Percentiles rank a stretch among this genome's conserved stretches.
Evolutionary conservation across 1,140 invertebrate species (phyloP).

Genomic region (Hesperophylax magnus): DNA sequence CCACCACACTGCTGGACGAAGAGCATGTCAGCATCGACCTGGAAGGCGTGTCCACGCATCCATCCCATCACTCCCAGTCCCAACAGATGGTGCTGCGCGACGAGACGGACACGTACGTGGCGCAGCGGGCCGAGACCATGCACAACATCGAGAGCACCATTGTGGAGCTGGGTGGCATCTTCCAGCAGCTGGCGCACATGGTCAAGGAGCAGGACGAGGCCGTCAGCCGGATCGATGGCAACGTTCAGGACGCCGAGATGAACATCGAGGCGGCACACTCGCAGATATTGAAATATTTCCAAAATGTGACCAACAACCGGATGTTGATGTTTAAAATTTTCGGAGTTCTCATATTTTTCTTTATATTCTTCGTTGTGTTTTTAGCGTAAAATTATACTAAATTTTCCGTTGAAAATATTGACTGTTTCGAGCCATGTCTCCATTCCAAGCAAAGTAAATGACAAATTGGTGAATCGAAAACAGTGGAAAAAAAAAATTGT

Average conservation of each 20-base stretch:
- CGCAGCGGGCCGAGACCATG: slow-evolving; percentile 96
- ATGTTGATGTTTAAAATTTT: slow-evolving; percentile 99
- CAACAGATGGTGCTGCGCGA: slow-evolving; percentile 84
- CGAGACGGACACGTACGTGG: slow-evolving; percentile 90
- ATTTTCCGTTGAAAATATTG: slow-evolving; percentile 32
- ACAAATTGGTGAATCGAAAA: too few relatives aligned
- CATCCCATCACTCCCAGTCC: slow-evolving; percentile 67
- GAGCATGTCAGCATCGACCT: slow-evolving; percentile 85
- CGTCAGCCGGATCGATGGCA: slow-evolving; percentile 97
- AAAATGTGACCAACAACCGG: slow-evolving; percentile 96
- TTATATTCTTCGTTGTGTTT: slow-evolving; percentile 99
- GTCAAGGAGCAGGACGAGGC: slow-evolving; percentile 99
- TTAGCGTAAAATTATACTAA: slow-evolving; percentile 74
- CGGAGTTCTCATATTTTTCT: slow-evolving; percentile 98
- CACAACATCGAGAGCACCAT: slow-evolving; percentile 99
- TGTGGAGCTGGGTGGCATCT: slow-evolving; percentile 98
- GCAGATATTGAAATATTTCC: slow-evolving; percentile 98
- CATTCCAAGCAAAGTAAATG: neutral
- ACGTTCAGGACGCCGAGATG: slow-evolving; percentile 95
- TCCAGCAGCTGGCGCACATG: slow-evolving; percentile 98
- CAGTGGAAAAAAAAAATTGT: too few relatives aligned
- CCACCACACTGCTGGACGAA: slow-evolving; percentile 74
- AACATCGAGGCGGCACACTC: slow-evolving; percentile 98
- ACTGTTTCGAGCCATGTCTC: neutral
- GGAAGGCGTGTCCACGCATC: slow-evolving; percentile 68